These are phyloP conservation scores for Mirounga angustirostris DNA, from an alignment of 2,113 vertebrate species.

Conservation along the genomic window DNA sequence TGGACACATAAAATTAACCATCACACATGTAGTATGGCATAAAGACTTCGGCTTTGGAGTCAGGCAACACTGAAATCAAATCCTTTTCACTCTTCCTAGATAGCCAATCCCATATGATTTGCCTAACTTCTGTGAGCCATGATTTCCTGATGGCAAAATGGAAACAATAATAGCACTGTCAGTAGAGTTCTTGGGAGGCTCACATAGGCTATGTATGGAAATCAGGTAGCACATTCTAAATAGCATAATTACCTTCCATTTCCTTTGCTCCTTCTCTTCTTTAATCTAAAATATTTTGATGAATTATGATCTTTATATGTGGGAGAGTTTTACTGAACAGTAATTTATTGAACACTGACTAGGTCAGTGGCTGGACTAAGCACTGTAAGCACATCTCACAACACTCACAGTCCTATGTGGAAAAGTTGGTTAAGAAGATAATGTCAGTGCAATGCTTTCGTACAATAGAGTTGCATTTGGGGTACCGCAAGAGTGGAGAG, in stretches of 20 bases:
- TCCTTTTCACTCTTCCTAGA: neutral
- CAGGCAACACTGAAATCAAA: neutral
- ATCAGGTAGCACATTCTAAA: neutral
- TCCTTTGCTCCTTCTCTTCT: neutral
- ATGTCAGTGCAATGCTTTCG: neutral
- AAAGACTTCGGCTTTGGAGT: neutral
- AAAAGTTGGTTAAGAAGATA: neutral
- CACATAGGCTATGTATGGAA: neutral
- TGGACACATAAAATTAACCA: neutral
- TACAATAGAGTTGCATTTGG: neutral
- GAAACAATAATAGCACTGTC: neutral
- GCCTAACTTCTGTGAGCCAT: neutral
- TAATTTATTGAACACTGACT: neutral
- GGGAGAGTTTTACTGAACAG: neutral
- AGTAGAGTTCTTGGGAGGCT: neutral
- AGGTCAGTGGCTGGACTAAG: neutral
- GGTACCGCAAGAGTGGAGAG: neutral
- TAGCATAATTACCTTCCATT: neutral
- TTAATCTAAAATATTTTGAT: neutral
- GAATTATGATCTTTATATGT: neutral
- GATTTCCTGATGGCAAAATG: neutral
- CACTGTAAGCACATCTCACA: neutral
- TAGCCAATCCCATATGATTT: neutral
- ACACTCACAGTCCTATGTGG: neutral
- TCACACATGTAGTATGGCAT: neutral